Conservation (phyloP, 2,113 vertebrate genomes). For the Bos taurus region ARS-UCD2.0 NC_037337.1:69183501-69184000, state of each 20-base stretch:
- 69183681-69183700: not conserved
- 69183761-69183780: not conserved
- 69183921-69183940: not conserved
- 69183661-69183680: not conserved
- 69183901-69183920: not conserved
- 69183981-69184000: not conserved
- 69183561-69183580: not conserved
- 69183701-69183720: not conserved
- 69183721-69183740: not conserved
- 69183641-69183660: not conserved
- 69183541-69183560: not conserved
- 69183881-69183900: not conserved
- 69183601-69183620: not conserved
- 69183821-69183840: not conserved
- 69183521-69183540: not conserved
- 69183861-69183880: not conserved
- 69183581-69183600: not conserved
- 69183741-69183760: not conserved
- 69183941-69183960: not conserved
- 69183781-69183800: not conserved
- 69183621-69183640: not conserved
- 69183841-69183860: not conserved
- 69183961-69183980: not conserved
- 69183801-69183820: not conserved
- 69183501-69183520: not conserved